A percentile compares a stretch with the other conserved stretches of the same genome.
These are phyloP conservation scores for Podarcis lilfordi DNA, from an alignment of 2,797 vertebrate species.

Conservation along the genomic window DNA sequence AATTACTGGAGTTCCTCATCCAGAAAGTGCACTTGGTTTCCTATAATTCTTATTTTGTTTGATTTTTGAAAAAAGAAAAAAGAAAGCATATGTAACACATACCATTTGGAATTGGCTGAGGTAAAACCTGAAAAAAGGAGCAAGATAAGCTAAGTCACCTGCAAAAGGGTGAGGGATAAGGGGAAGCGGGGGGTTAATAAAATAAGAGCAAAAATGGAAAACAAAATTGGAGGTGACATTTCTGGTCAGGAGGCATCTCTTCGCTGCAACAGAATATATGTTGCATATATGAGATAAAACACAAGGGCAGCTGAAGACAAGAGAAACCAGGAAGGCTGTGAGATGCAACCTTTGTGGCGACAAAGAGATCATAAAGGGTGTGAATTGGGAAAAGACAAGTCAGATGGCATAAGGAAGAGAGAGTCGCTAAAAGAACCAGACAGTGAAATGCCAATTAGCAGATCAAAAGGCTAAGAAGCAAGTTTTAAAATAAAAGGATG, in stretches of 20 bases:
- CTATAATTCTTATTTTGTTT: slow-evolving; percentile 52
- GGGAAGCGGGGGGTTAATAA: slow-evolving; percentile 43
- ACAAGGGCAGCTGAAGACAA: slow-evolving; percentile 39
- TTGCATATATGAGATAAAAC: neutral
- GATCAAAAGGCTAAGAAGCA: slow-evolving; percentile 48
- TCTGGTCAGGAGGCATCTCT: slow-evolving; percentile 51
- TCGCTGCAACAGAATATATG: slow-evolving; percentile 13
- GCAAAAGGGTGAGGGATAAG: slow-evolving; percentile 29
- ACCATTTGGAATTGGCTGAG: slow-evolving; percentile 54
- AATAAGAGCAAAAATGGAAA: slow-evolving; percentile 57
- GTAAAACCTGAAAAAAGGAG: slow-evolving; percentile 52
- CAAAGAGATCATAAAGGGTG: slow-evolving; percentile 5
- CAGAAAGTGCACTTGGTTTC: slow-evolving; percentile 64
- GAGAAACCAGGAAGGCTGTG: slow-evolving; percentile 23
- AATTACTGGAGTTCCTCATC: slow-evolving; percentile 67
- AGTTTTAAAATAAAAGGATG: slow-evolving; percentile 47
- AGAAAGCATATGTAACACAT: slow-evolving; percentile 40
- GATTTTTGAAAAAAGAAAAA: slow-evolving; percentile 14
- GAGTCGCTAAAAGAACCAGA: slow-evolving; percentile 4
- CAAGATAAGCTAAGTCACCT: slow-evolving; percentile 34
- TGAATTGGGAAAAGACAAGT: neutral
- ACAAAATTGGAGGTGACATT: slow-evolving; percentile 41
- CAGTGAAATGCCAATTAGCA: slow-evolving; percentile 51
- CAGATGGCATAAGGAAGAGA: slow-evolving; percentile 8
- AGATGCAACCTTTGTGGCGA: slow-evolving; percentile 36